A percentile compares a stretch with the other conserved stretches of the same genome.
phyloP scores from a whole-genome alignment of 2,888 invertebrate species.

The Hydraecia micacea region DNA sequence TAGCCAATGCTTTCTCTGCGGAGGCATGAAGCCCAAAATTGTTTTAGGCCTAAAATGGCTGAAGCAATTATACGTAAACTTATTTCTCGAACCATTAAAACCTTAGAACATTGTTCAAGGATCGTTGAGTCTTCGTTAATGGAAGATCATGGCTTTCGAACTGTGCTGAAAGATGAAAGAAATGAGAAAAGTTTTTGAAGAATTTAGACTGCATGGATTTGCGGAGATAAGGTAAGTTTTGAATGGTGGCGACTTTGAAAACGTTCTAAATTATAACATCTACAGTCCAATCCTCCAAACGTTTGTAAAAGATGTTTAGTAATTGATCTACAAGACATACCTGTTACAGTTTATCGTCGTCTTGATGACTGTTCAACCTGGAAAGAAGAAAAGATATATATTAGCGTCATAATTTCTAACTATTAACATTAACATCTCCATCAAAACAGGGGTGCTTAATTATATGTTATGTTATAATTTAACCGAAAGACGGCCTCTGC shows the following conservation, averaged over 20 bases:
- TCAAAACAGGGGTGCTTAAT: background rate
- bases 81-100: constrained; percentile 73
- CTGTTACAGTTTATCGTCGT: constrained; percentile 32
- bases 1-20: constrained; percentile 42
- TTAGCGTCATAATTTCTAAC: constrained; percentile 1
- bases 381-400: constrained; percentile 9
- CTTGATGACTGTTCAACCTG: constrained; percentile 32
- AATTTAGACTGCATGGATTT: constrained; percentile 54
- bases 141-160: constrained; percentile 53
- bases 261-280: background rate
- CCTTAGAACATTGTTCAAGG: constrained; percentile 68
- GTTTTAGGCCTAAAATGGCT: constrained; percentile 56
- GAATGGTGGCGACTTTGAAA: background rate
- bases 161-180: constrained; percentile 48
- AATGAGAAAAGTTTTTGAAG: constrained; percentile 60
- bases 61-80: constrained; percentile 72
- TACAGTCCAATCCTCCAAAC: background rate
- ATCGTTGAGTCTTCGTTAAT: constrained; percentile 65
- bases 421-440: too few species aligned
- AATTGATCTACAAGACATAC: constrained; percentile 10
- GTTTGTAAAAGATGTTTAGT: too few species aligned
- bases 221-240: constrained; percentile 26
- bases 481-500: too few species aligned
- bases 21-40: constrained; percentile 53
- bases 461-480: background rate